A percentile compares a stretch with the other conserved stretches of the same genome.
phyloP scores from a whole-genome alignment of 2,797 vertebrate species.

The Kryptolebias ocellatus region DNA sequence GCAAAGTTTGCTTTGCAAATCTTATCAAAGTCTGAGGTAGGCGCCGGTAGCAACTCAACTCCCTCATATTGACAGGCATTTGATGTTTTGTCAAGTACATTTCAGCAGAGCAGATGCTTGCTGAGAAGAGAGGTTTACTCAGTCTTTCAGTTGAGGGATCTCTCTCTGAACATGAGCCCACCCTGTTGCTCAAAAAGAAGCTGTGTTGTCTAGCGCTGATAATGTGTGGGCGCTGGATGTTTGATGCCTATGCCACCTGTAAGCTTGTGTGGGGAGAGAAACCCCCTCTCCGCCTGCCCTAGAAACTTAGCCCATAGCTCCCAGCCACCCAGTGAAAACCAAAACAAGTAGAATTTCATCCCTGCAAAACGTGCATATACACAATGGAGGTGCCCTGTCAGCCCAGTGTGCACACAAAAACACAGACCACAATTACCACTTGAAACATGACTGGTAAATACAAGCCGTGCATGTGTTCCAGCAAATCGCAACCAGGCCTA shows the following conservation, averaged over 20 bases:
- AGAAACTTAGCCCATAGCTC: constrained; percentile 2
- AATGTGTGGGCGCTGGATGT: constrained; percentile 37
- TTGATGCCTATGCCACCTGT: constrained; percentile 48
- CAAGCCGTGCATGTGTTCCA: constrained; percentile 19
- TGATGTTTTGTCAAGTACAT: constrained; percentile 21
- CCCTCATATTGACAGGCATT: constrained; percentile 10
- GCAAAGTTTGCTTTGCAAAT: constrained; percentile 10
- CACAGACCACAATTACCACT: constrained; percentile 41
- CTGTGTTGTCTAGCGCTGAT: constrained; percentile 44
- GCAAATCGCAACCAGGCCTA: constrained; percentile 47
- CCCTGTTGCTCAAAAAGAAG: constrained; percentile 40
- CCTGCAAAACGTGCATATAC: neutral
- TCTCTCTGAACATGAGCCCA: constrained; percentile 39
- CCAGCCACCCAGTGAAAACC: constrained; percentile 18
- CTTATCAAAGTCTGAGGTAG: constrained; percentile 17
- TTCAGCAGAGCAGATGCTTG: constrained; percentile 33
- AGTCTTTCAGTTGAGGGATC: constrained; percentile 19
- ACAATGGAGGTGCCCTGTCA: constrained; percentile 17
- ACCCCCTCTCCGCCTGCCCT: too few species aligned
- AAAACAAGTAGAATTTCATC: neutral
- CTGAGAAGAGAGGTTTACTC: constrained; percentile 10
- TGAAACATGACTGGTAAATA: constrained; percentile 35
- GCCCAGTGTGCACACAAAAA: constrained; percentile 30
- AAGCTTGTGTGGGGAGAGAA: constrained; percentile 13
- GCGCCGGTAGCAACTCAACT: neutral